Conservation (phyloP, 2,113 vertebrate genomes). For the Rousettus leschenaultii region DNA sequence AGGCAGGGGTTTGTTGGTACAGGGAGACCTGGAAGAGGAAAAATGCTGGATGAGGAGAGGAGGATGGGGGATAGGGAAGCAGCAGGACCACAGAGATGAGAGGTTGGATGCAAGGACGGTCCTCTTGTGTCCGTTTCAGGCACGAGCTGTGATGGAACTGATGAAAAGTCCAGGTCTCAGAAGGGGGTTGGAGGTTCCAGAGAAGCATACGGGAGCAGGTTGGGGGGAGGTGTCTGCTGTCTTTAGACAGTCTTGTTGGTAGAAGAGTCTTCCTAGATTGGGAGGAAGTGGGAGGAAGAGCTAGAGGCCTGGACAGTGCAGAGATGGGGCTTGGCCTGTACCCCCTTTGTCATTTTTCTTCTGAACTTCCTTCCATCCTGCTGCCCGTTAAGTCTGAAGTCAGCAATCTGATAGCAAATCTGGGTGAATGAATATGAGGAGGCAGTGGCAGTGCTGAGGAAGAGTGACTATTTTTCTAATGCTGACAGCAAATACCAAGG, state of each 20-base stretch:
- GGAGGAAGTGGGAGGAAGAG: not conserved
- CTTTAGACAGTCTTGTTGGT: not conserved
- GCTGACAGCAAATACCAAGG: not conserved
- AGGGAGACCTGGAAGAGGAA: not conserved
- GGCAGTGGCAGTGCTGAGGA: not conserved
- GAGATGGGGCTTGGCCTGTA: not conserved
- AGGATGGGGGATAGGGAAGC: not conserved
- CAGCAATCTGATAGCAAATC: not conserved
- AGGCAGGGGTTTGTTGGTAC: not conserved
- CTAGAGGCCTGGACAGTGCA: not conserved
- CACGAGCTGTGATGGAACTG: not conserved
- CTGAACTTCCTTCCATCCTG: not conserved
- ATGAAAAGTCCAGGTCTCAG: not conserved
- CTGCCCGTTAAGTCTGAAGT: not conserved
- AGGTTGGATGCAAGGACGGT: no score
- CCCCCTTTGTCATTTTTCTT: not conserved
- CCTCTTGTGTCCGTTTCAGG: not conserved
- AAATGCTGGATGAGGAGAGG: not conserved
- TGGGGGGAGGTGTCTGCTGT: not conserved
- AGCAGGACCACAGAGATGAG: not conserved
- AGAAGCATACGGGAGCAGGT: not conserved
- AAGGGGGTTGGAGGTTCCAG: not conserved
- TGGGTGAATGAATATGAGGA: not conserved
- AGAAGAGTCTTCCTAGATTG: not conserved
- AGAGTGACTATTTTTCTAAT: not conserved